Conservation (phyloP, 2,888 invertebrate genomes). For the Apodemia mormo region DNA sequence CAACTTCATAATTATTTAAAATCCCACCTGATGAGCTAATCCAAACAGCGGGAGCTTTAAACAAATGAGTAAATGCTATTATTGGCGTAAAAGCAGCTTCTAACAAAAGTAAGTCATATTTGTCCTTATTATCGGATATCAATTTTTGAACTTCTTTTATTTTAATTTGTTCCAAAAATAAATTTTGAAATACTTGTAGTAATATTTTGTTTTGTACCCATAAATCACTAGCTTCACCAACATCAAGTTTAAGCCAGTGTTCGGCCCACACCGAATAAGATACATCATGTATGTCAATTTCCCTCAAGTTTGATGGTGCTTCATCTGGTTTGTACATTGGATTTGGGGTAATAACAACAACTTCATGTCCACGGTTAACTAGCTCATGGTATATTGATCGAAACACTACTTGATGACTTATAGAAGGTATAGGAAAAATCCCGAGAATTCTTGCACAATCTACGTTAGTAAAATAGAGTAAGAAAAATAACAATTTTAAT, state of each 20-base stretch:
- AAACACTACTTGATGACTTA: constrained; percentile 55
- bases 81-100: too few species aligned
- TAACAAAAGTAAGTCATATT: too few species aligned
- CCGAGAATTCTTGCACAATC: constrained; percentile 52
- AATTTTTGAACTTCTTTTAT: too few species aligned
- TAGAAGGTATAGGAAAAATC: constrained; percentile 50
- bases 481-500: background rate
- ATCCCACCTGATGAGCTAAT: too few species aligned
- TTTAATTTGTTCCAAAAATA: too few species aligned
- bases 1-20: too few species aligned
- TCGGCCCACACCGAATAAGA: constrained; percentile 42
- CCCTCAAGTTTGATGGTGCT: constrained; percentile 45
- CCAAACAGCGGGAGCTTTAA: too few species aligned
- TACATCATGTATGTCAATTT: constrained; percentile 50
- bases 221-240: constrained; percentile 21
- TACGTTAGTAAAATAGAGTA: constrained; percentile 11
- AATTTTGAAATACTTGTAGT: too few species aligned
- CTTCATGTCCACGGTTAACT: constrained; percentile 52
- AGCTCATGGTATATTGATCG: constrained; percentile 48
- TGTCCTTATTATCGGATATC: too few species aligned
- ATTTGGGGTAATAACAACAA: constrained; percentile 51
- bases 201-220: too few species aligned
- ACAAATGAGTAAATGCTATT: too few species aligned
- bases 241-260: background rate
- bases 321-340: constrained; percentile 33